phyloP scores from a whole-genome alignment of 2,797 vertebrate species.

The Tangara arthus region DNA sequence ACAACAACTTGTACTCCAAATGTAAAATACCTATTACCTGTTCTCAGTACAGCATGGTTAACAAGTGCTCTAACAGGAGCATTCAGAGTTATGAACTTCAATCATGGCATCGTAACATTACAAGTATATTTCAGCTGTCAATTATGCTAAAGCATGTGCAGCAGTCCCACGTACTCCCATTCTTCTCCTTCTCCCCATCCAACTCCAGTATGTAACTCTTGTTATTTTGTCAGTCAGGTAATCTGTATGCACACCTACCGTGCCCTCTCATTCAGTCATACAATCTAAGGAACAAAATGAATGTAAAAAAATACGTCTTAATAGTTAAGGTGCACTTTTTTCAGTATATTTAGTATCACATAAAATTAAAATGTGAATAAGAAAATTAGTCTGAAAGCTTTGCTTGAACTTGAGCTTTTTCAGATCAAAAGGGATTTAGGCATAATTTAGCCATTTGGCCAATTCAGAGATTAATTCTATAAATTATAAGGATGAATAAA shows the following conservation, averaged over 20 bases:
- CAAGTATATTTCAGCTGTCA: constrained; percentile 6
- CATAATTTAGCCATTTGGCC: background rate
- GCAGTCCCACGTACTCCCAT: background rate
- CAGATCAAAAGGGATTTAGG: background rate
- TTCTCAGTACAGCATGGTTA: background rate
- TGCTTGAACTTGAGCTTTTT: background rate
- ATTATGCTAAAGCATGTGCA: background rate
- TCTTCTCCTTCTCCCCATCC: background rate
- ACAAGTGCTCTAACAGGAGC: background rate
- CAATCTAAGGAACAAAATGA: background rate
- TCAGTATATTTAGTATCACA: background rate
- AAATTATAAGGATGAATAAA: background rate
- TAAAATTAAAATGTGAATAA: background rate
- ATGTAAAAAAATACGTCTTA: background rate
- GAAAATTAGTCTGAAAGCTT: constrained; percentile 10
- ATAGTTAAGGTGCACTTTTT: background rate
- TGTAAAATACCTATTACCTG: background rate
- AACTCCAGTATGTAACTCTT: background rate
- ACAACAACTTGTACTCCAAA: background rate
- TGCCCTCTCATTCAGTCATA: background rate
- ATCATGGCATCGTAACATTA: background rate
- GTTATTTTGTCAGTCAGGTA: background rate
- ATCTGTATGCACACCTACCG: background rate
- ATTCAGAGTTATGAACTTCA: background rate
- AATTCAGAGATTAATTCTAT: background rate